These are phyloP conservation scores for Eubucco bourcierii DNA, from an alignment of 2,113 vertebrate genomes.

Conservation along the genomic window DNA sequence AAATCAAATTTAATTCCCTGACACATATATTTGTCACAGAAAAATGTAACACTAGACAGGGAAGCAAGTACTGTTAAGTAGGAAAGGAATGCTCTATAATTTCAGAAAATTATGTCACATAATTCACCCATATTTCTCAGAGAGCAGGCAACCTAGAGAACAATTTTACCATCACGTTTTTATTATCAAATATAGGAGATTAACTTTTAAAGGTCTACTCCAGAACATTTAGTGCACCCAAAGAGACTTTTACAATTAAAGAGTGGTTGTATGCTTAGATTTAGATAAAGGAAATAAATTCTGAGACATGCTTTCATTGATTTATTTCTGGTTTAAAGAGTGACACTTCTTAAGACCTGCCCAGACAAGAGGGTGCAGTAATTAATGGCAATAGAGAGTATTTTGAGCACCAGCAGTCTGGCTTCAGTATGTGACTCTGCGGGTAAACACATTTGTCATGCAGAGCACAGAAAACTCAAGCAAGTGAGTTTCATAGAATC, in stretches of 20 bases:
- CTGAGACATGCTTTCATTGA: background rate
- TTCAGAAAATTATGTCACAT: background rate
- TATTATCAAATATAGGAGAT: background rate
- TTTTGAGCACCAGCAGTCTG: background rate
- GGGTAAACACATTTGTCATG: background rate
- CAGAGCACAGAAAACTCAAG: background rate
- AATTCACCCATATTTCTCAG: background rate
- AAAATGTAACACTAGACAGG: background rate
- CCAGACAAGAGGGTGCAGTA: background rate
- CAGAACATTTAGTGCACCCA: background rate
- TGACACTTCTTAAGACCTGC: background rate
- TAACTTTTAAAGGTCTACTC: background rate
- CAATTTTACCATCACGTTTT: background rate
- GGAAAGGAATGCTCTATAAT: background rate
- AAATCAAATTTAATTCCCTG: background rate
- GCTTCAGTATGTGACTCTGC: background rate
- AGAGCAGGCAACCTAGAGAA: background rate
- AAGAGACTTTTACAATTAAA: background rate
- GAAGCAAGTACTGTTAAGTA: background rate
- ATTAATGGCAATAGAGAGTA: background rate
- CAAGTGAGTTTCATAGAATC: background rate
- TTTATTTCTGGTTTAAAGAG: background rate
- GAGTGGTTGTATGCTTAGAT: background rate
- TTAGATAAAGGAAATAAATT: background rate
- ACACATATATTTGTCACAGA: background rate